Evolutionary conservation across 2,113 vertebrate genomes (phyloP), one percentile per base, ranked within the genome.

Genomic region (Tragelaphus imberbis): DNA sequence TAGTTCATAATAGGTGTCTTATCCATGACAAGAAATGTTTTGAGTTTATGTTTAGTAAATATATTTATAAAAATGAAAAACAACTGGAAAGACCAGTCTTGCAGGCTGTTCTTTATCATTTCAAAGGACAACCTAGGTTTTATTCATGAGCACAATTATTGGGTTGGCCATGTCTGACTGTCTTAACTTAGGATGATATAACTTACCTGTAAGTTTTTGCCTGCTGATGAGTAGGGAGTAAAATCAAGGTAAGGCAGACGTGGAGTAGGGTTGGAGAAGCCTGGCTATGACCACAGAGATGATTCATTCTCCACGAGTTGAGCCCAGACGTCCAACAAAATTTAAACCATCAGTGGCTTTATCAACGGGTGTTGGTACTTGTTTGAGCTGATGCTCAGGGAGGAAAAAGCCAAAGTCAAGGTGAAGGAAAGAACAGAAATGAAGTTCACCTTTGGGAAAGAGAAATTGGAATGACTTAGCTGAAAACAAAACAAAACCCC

Each of bases 1-100:
- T 98, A 98, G 98, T 97, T 98, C 90, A 96, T 97, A 98, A 97
- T 97, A 97, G 95, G 97, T 96, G 49, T 49, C 65, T 98, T 97
- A 98, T 96, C 81, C 94, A 95, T 4, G 21, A 96, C 61, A 97
- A 95, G 95, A 98, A 94, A 98, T 97, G 94, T 94, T 97, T 88
- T 97, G 0, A 59, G 61, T 87, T 97, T 82, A 96, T 97, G 80
- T 96, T 98, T 84, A 98, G 85, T 97, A 65, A 98, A 95, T 79
- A 92, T 21, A 97, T 96, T 97, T 89, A 94, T 98, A 88, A n/a
- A 93, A 94, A 84, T 84, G 19, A 53, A 53, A 53, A 81, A 81
- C 17, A 30, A 80, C 10, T 44, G 11, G 81, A 97, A 97, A 92
- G 55, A 89, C 93, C 84, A 82, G 92, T 84, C 95, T 92, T 36